Evolutionary conservation across 2,888 invertebrate species (phyloP).

Genomic region (Lasioglossum pauxillum): DNA sequence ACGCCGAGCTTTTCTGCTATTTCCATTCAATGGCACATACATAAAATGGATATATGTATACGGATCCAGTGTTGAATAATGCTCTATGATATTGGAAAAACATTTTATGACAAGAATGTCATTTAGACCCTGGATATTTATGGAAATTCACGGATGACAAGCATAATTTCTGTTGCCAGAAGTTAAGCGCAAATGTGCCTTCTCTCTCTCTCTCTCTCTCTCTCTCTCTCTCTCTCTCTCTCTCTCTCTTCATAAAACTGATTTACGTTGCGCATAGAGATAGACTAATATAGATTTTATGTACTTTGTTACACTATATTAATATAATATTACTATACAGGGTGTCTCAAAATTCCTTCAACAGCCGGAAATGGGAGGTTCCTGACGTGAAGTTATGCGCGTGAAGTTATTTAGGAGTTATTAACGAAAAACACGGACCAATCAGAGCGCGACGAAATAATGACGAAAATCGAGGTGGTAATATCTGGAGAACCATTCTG

Average conservation of each 20-base stretch:
- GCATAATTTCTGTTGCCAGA: neutral
- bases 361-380: too few species aligned
- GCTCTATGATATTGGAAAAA: neutral
- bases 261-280: neutral
- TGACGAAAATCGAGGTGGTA: too few species aligned
- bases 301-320: too few species aligned
- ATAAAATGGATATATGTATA: neutral
- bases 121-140: neutral
- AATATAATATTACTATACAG: too few species aligned
- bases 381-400: too few species aligned
- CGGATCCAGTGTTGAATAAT: neutral
- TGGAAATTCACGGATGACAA: neutral
- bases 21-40: neutral
- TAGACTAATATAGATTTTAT: neutral
- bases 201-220: too few species aligned
- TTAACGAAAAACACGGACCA: too few species aligned
- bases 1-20: neutral
- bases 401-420: too few species aligned
- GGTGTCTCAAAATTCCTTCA: too few species aligned
- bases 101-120: conserved; percentile 1
- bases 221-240: too few species aligned
- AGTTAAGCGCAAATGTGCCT: neutral
- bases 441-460: too few species aligned
- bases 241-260: neutral
- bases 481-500: too few species aligned